These are phyloP conservation scores for Drosophila parabipectinata DNA, from an alignment of 1,140 invertebrate species.

Conservation along the genomic window DNA sequence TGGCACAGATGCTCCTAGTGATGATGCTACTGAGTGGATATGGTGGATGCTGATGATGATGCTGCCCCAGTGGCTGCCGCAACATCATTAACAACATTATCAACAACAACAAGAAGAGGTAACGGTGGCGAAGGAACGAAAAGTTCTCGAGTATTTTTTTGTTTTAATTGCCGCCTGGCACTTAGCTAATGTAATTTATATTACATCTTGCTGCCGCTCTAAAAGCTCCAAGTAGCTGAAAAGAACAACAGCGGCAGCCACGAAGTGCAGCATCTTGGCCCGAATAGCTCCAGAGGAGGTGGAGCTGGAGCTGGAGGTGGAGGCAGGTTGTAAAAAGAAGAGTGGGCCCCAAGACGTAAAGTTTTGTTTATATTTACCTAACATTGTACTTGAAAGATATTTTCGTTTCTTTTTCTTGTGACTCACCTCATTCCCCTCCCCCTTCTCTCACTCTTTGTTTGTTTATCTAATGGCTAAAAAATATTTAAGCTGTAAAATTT, in stretches of 20 bases:
- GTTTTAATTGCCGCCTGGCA: slow-evolving; percentile 81
- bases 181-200: slow-evolving; percentile 84
- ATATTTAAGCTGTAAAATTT: slow-evolving; percentile 79
- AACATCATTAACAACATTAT: slow-evolving; percentile 74
- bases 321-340: slow-evolving; percentile 25
- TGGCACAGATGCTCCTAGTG: slow-evolving; percentile 43
- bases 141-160: slow-evolving; percentile 48
- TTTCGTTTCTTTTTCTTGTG: slow-evolving; percentile 60
- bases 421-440: slow-evolving; percentile 9
- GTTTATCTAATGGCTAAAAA: slow-evolving; percentile 82
- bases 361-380: slow-evolving; percentile 83
- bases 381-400: slow-evolving; percentile 83
- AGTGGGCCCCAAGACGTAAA: slow-evolving; percentile 49
- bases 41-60: slow-evolving; percentile 37
- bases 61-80: slow-evolving; percentile 32
- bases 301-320: not conserved
- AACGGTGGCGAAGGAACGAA: slow-evolving; percentile 1
- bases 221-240: slow-evolving; percentile 81
- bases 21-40: slow-evolving; percentile 37
- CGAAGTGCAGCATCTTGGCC: slow-evolving; percentile 36
- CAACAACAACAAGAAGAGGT: slow-evolving; percentile 18
- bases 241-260: slow-evolving; percentile 45
- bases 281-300: not conserved
- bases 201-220: slow-evolving; percentile 76
- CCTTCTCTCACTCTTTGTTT: slow-evolving; percentile 41